Evolutionary conservation across 2,888 invertebrate species (phyloP).

Genomic region (Piscicola geometra): DNA sequence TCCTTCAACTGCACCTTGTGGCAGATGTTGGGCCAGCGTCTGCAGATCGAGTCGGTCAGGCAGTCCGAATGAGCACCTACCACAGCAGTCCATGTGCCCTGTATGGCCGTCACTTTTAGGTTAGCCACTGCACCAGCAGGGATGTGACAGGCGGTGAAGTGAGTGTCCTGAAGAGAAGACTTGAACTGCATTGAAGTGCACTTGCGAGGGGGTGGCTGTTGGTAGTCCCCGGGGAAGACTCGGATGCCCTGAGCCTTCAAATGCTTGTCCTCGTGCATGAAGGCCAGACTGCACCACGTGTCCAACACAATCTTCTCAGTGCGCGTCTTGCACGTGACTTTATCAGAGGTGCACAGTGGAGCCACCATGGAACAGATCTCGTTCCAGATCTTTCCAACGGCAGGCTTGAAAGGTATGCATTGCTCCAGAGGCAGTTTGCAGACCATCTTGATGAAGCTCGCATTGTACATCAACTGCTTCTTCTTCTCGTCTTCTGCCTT

Average conservation of each 20-base stretch:
- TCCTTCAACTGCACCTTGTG: background rate
- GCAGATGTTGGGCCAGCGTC: slow-evolving; percentile 38
- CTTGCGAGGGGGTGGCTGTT: slow-evolving; percentile 24
- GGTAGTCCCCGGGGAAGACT: slow-evolving; percentile 44
- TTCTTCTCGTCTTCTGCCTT: background rate
- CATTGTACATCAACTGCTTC: background rate
- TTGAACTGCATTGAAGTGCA: slow-evolving; percentile 34
- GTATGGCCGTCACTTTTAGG: slow-evolving; percentile 28
- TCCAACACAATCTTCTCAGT: slow-evolving; percentile 2
- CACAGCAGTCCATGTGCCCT: slow-evolving; percentile 39
- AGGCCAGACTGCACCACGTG: background rate
- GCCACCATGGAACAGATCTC: background rate
- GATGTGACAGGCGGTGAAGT: slow-evolving; percentile 41
- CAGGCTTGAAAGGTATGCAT: background rate
- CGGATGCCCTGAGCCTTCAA: slow-evolving; percentile 41
- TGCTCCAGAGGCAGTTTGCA: background rate
- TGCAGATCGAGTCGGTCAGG: slow-evolving; percentile 21
- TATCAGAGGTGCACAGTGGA: background rate
- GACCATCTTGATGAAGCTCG: background rate
- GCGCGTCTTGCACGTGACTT: background rate
- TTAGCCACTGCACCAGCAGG: slow-evolving; percentile 19
- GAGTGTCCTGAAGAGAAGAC: slow-evolving; percentile 33
- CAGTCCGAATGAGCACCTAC: slow-evolving; percentile 44
- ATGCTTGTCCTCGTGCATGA: background rate
- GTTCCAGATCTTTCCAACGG: background rate